A percentile compares a stretch with the other conserved stretches of the same genome.
These are phyloP conservation scores for Trachurus trachurus DNA, from an alignment of 2,797 vertebrate genomes.

Conservation along the genomic window DNA sequence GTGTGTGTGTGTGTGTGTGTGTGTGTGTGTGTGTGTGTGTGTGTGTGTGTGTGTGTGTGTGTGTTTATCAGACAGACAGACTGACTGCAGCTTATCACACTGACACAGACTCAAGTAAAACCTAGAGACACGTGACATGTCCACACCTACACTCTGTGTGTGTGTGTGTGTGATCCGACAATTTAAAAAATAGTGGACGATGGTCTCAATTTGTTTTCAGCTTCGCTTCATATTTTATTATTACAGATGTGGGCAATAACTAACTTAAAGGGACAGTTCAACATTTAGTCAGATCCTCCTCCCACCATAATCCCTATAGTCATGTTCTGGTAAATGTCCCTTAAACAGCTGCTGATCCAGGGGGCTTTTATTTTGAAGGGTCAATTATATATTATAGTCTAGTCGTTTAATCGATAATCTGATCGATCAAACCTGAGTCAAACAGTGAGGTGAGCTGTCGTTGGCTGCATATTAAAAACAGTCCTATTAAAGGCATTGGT, in stretches of 20 bases:
- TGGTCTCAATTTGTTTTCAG: too few species aligned
- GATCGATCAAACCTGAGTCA: neutral
- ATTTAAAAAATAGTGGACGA: too few species aligned
- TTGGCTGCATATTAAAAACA: conserved; percentile 6
- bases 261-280: too few species aligned
- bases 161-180: too few species aligned
- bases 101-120: conserved; percentile 6
- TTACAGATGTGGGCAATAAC: too few species aligned
- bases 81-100: conserved; percentile 30
- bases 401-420: neutral
- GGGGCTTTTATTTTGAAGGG: neutral
- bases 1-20: neutral
- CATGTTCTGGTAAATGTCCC: neutral
- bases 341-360: too few species aligned
- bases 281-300: too few species aligned
- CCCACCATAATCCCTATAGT: too few species aligned
- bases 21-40: neutral
- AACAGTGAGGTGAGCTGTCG: conserved; percentile 17
- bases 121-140: neutral
- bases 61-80: conserved; percentile 60
- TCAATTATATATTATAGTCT: neutral
- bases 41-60: neutral
- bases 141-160: neutral
- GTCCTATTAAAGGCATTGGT: too few species aligned
- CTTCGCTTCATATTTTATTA: too few species aligned